Base-by-base conservation (phyloP, 2,113 vertebrate genomes). In the Cnemophilus loriae region DNA sequence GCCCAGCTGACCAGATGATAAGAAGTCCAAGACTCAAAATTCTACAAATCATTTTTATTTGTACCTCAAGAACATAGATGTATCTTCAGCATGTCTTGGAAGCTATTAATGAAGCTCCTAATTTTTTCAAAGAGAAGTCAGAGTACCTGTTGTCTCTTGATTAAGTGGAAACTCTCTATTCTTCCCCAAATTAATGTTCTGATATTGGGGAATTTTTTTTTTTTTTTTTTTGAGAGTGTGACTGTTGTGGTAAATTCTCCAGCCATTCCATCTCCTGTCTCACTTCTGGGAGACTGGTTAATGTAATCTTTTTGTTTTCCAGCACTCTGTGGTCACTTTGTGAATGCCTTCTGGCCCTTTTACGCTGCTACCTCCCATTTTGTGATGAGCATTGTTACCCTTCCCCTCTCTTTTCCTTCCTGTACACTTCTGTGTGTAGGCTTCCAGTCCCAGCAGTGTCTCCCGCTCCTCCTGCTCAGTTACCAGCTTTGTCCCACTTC, bases 1-100 rank as follows among this genome's bases (percentile, higher is more conserved):
- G 20, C 78, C 82, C 53, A 88, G 41, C 46, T 95, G 82, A 84
- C 41, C 57, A 95, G 49, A 60, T 79, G 47, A 63, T 79, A 82
- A 60, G 30, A 91, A 79, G 37, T 85, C 70, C 63, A 85, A 80
- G 57, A 69, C 32, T 71, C 22, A 46, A 22, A 95, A 77, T 90
- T 57, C 49, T 73, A 35, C 65, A 52, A 63, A 68, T 84, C 2
- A 16, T 73, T 91, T 91, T 74, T 74, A 18, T 82, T 91, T 96
- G 21, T 89, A 22, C 47, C 70, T 93, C 49, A 50, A 37, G 82
- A 84, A 63, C 22, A 18, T 53, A 15, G 1, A 17, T 10, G 7
- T 75, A 8, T 75, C 44, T 88, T 73, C 63, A 87, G 44, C 7
- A 11, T 84, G 16, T 75, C 49, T 68, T 71, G 41, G 91, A 71